Conservation (phyloP, 2,888 invertebrate genomes). For the Dynastes grantii region DNA sequence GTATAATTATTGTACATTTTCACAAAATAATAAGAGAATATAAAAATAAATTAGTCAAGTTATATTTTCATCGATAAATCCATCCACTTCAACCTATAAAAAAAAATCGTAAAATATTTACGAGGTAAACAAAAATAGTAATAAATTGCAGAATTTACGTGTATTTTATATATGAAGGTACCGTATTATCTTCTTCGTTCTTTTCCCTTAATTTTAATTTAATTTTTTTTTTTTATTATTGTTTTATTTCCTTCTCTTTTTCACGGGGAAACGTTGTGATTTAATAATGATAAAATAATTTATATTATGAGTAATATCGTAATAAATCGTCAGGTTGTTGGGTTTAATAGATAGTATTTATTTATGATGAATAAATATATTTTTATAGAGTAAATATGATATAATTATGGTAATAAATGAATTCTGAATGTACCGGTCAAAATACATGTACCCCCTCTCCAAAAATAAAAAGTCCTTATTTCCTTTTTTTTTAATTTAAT, state of each 20-base stretch:
- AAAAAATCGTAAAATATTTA: too few relatives aligned
- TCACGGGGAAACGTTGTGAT: slow-evolving; percentile 48
- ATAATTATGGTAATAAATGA: slow-evolving; percentile 3
- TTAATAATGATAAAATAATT: slow-evolving; percentile 40
- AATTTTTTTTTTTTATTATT: slow-evolving; percentile 50
- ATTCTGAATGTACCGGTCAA: slow-evolving; percentile 3
- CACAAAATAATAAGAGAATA: slow-evolving; percentile 43
- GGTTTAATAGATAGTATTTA: slow-evolving; percentile 31
- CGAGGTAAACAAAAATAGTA: background rate
- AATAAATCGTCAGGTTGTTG: slow-evolving; percentile 49
- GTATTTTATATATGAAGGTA: background rate
- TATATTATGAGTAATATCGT: slow-evolving; percentile 37
- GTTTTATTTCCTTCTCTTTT: slow-evolving; percentile 28
- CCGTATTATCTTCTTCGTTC: too few relatives aligned
- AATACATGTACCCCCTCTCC: slow-evolving; percentile 10
- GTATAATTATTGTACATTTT: slow-evolving; percentile 59
- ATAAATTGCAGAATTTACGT: background rate
- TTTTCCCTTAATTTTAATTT: background rate
- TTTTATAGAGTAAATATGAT: slow-evolving; percentile 38
- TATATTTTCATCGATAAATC: slow-evolving; percentile 28
- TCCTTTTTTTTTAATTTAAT: slow-evolving; percentile 45
- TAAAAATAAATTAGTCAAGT: slow-evolving; percentile 48
- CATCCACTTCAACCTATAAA: slow-evolving; percentile 27
- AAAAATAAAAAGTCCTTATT: background rate
- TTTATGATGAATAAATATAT: slow-evolving; percentile 26